phyloP scores from a whole-genome alignment of 92 coral and sea anemone species.

The Palythoa caribaeorum region DNA sequence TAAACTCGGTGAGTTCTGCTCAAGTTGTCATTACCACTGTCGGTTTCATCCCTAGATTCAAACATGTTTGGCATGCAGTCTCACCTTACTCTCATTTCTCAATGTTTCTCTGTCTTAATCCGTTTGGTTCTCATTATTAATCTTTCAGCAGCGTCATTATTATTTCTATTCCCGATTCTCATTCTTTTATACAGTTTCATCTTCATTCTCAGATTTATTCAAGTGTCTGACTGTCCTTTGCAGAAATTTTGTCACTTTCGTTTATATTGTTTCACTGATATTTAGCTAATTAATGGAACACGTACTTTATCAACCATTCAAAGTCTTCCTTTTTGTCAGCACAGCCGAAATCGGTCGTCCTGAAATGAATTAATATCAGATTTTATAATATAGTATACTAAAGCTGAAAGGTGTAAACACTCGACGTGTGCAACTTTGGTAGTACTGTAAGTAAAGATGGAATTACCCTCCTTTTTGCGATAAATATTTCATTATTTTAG shows the following conservation, averaged over 20 bases:
- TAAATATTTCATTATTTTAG: no score
- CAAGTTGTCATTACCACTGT: neutral
- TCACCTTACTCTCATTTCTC: neutral
- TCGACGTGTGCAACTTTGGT: neutral
- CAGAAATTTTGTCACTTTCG: no score
- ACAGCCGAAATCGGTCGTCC: slow-evolving; percentile 98
- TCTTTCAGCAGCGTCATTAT: no score
- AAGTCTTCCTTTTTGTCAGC: slow-evolving; percentile 93
- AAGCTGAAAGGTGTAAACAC: neutral
- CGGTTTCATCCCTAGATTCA: neutral
- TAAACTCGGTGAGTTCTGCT: neutral
- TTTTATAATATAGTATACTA: neutral
- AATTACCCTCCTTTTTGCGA: no score
- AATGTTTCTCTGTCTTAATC: neutral
- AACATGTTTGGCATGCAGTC: neutral
- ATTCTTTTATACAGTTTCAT: no score
- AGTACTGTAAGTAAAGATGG: no score
- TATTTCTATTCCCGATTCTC: no score
- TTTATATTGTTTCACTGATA: neutral
- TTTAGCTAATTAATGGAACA: neutral
- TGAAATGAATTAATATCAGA: slow-evolving; percentile 28
- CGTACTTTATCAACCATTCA: slow-evolving; percentile 96
- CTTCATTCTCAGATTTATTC: no score
- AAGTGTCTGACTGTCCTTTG: no score
- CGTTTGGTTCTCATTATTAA: no score